phyloP scores from a whole-genome alignment of 2,888 invertebrate species.

The Cynaeus angustus region DNA sequence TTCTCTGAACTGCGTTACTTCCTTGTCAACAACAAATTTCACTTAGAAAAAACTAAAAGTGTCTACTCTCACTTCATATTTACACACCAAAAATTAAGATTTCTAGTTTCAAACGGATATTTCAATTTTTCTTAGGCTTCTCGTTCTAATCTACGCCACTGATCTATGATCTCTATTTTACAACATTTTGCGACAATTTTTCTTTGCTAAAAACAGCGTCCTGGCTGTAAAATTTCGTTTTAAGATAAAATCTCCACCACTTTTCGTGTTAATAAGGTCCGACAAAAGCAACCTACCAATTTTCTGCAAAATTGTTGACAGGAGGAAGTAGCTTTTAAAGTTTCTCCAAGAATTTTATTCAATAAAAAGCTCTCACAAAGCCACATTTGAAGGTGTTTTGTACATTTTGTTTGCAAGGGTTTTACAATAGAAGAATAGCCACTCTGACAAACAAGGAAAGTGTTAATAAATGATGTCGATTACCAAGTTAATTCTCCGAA shows the following conservation, averaged over 20 bases:
- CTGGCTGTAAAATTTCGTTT: too few relatives aligned
- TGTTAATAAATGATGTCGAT: background rate
- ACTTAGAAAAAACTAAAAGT: too few relatives aligned
- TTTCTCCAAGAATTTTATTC: background rate
- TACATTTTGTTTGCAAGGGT: background rate
- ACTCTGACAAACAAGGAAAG: conserved; percentile 2
- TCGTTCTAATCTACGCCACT: too few relatives aligned
- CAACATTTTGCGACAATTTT: too few relatives aligned
- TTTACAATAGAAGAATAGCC: background rate
- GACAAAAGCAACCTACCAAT: background rate
- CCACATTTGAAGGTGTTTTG: background rate
- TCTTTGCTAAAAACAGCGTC: too few relatives aligned
- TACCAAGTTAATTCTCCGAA: background rate
- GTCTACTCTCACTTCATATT: too few relatives aligned
- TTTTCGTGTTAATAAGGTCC: background rate
- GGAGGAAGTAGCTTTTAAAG: conserved; percentile 1
- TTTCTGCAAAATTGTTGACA: background rate
- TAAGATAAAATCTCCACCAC: background rate
- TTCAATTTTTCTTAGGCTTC: too few relatives aligned
- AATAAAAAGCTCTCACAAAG: background rate
- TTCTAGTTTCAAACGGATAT: too few relatives aligned
- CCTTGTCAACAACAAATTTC: too few relatives aligned
- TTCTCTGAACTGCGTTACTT: too few relatives aligned
- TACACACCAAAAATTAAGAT: too few relatives aligned
- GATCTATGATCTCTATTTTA: too few relatives aligned